Conservation (phyloP, 2,113 vertebrate genomes). For the Crotalus tigris region DNA sequence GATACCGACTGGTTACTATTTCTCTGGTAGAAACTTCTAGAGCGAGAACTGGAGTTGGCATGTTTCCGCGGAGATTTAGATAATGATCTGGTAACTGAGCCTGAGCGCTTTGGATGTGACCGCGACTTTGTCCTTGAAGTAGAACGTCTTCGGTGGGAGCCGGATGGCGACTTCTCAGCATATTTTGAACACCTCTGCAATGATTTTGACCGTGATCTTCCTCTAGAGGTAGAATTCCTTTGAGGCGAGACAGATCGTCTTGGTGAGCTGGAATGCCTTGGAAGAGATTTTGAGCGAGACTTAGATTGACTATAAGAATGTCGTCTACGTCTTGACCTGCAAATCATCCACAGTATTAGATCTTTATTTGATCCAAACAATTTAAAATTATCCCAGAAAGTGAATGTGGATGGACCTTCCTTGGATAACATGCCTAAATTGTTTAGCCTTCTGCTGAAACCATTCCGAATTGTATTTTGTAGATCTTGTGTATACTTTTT, state of each 20-base stretch:
- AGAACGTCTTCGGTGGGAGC: constrained; percentile 59
- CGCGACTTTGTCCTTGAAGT: constrained; percentile 62
- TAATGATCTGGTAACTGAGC: constrained; percentile 48
- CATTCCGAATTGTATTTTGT: background rate
- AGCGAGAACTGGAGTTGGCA: constrained; percentile 52
- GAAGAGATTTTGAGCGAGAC: constrained; percentile 60
- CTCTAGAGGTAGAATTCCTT: constrained; percentile 65
- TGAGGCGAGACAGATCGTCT: constrained; percentile 59
- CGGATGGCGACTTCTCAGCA: constrained; percentile 57
- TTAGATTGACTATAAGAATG: constrained; percentile 64
- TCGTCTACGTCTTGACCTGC: constrained; percentile 48
- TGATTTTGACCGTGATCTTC: constrained; percentile 55
- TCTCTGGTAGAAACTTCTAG: constrained; percentile 59
- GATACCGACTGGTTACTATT: constrained; percentile 57
- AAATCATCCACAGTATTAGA: constrained; percentile 46
- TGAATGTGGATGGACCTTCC: background rate
- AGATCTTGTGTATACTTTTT: background rate
- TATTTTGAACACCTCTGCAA: constrained; percentile 56
- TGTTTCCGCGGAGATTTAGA: constrained; percentile 61
- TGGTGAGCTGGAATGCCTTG: constrained; percentile 58
- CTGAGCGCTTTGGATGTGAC: constrained; percentile 60
- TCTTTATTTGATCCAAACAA: background rate
- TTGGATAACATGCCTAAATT: background rate
- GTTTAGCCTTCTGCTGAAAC: background rate
- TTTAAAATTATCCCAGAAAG: background rate